Evolutionary conservation across 2,113 vertebrate genomes (phyloP).

Genomic region (Alectura lathami): DNA sequence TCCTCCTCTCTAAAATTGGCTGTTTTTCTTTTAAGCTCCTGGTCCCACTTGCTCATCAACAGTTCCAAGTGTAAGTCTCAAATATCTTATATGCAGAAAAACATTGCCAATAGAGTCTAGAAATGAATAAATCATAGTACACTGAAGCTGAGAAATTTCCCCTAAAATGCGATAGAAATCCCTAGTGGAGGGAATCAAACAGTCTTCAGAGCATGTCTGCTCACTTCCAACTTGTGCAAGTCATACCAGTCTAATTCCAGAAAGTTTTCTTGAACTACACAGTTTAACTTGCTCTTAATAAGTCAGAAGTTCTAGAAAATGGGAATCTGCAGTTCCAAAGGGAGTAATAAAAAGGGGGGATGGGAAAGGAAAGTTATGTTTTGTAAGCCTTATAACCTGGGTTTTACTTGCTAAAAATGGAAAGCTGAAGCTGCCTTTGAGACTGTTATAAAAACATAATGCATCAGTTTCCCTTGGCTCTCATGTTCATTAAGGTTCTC

Average conservation of each 20-base stretch:
- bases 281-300: neutral
- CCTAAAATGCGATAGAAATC: constrained; percentile 8
- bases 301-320: neutral
- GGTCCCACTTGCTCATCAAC: neutral
- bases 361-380: neutral
- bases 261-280: neutral
- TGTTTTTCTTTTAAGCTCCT: neutral
- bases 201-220: neutral
- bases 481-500: constrained; percentile 42
- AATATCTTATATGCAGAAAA: neutral
- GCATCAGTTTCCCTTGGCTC: constrained; percentile 9
- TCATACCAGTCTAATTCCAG: neutral
- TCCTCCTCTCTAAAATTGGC: neutral
- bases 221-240: neutral
- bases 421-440: constrained; percentile 22
- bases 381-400: neutral
- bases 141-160: neutral
- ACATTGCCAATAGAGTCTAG: neutral
- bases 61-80: neutral
- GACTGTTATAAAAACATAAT: constrained; percentile 8
- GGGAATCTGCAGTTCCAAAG: neutral
- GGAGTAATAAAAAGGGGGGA: neutral
- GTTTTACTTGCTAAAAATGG: constrained; percentile 60
- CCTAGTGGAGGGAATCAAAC: neutral
- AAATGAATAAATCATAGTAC: constrained; percentile 3